Evolutionary conservation across 2,888 invertebrate genomes (phyloP).

Genomic region (Alcis repandata): DNA sequence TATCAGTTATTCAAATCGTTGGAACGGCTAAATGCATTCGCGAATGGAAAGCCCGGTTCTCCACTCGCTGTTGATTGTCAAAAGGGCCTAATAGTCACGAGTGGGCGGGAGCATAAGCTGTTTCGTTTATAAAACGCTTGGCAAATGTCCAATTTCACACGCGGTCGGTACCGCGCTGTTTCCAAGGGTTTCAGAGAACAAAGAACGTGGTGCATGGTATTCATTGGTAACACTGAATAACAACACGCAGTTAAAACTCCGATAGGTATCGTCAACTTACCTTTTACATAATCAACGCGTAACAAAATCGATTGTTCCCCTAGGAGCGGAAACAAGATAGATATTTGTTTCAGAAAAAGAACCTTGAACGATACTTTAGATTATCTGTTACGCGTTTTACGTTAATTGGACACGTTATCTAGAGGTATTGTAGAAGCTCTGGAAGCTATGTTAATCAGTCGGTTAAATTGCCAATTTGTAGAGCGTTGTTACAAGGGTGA

Average conservation of each 20-base stretch:
- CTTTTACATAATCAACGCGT: constrained; percentile 2
- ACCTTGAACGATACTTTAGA: constrained; percentile 19
- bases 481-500: constrained; percentile 6
- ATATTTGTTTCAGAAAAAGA: constrained; percentile 13
- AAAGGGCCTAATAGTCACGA: constrained; percentile 44
- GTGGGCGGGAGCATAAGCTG: constrained; percentile 40
- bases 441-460: constrained; percentile 5
- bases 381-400: constrained; percentile 23
- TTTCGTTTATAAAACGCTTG: constrained; percentile 45
- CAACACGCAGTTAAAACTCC: constrained; percentile 6
- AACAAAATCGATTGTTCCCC: constrained; percentile 20
- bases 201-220: constrained; percentile 34
- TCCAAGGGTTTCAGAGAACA: constrained; percentile 42
- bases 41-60: constrained; percentile 41
- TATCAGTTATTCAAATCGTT: constrained; percentile 32
- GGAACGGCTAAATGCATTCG: constrained; percentile 34
- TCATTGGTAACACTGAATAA: constrained; percentile 12
- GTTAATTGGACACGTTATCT: constrained; percentile 17
- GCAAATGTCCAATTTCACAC: constrained; percentile 50
- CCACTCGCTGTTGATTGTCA: constrained; percentile 36
- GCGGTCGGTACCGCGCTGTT: constrained; percentile 37
- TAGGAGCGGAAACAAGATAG: constrained; percentile 5
- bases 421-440: constrained; percentile 1
- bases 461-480: constrained; percentile 22
- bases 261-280: constrained; percentile 6